Evolutionary conservation across 2,113 vertebrate genomes (phyloP), one percentile per base, ranked within the genome.

Genomic region (Indicator maculatus): DNA sequence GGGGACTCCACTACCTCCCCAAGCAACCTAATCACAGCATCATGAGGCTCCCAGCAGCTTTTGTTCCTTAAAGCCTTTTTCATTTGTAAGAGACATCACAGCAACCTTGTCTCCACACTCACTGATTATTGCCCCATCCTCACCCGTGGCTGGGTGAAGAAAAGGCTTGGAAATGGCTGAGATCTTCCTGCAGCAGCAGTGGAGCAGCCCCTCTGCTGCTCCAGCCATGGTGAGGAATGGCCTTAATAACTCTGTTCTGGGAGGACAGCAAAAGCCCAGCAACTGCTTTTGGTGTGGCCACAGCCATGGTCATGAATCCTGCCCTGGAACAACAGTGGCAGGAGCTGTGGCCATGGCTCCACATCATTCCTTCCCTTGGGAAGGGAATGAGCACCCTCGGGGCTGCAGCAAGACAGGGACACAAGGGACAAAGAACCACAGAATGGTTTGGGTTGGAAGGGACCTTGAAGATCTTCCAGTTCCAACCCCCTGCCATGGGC

Each of bases 281-380:
- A 82, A 95, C 96, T 90, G 96, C 93, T 91, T 96, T 95, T 77
- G 88, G 95, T 95, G 96, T 27, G 91, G 91, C 60, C 44, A 15
- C 81, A 60, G 92, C 69, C 90, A 30, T 17, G 75, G 88, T 88
- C 94, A 65, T 96, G 93, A 96, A 92, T 92, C 59, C 95, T 73
- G 92, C 76, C 73, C 89, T 47, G 76, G 82, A 92, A 85, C 95
- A 95, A 93, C 90, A 94, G 23, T 52, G 50, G 23, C 50, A 52
- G 50, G 50, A 6, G 50, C 50, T 52, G 50, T 52, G 50, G 50
- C 50, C 50, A 26, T 12, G 12, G 50, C 50, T 52, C 23, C 50
- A 24, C 50, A 52, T 52, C 50, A 4, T 31, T 17, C 9, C 26
- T 10, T 59, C 21, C 72, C n/a, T 33, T 67, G 4, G 1, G 71